Evolutionary conservation across 2,113 vertebrate genomes (phyloP).

Genomic region (Propithecus coquereli): DNA sequence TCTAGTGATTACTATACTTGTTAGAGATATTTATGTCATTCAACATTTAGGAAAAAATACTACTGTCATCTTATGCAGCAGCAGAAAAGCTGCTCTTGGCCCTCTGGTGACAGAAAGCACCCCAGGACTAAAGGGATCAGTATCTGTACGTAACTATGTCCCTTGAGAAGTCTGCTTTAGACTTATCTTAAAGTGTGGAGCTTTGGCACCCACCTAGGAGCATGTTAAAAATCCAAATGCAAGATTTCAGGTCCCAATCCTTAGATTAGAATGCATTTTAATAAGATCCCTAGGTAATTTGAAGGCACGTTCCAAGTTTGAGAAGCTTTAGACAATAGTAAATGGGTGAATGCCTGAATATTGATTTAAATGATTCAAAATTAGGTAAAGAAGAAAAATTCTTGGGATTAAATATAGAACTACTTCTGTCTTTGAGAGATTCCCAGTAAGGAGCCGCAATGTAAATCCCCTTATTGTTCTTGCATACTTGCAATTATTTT

Average conservation of each 20-base stretch:
- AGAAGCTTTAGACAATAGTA: background rate
- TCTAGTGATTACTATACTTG: background rate
- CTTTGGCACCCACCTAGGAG: background rate
- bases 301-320: background rate
- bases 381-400: constrained; percentile 25
- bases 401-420: background rate
- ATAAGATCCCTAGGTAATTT: background rate
- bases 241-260: background rate
- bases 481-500: background rate
- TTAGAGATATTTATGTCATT: background rate
- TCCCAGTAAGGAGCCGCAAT: background rate
- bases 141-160: background rate
- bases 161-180: background rate
- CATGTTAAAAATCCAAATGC: background rate
- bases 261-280: background rate
- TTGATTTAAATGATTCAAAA: constrained; percentile 17
- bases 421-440: background rate
- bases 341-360: background rate
- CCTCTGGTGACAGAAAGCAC: background rate
- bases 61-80: background rate
- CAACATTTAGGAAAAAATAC: background rate
- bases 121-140: background rate
- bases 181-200: background rate
- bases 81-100: background rate
- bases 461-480: background rate